phyloP scores from a whole-genome alignment of 2,888 invertebrate genomes.

The Oscheius sp. region DNA sequence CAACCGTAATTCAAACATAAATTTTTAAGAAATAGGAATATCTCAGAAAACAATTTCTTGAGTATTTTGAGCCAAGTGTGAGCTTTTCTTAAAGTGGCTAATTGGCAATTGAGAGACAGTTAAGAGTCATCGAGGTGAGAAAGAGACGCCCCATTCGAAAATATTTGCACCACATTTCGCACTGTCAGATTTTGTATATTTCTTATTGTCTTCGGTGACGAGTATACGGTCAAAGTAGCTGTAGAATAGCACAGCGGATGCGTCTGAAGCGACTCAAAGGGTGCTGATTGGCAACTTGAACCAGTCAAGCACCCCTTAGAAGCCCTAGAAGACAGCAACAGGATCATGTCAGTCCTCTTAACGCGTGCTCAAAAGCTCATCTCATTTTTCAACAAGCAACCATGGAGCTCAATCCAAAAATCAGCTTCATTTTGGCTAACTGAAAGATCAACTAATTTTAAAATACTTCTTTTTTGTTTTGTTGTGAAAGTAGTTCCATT shows the following conservation, averaged over 20 bases:
- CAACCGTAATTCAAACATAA: slow-evolving; percentile 3
- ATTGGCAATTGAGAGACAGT: slow-evolving; percentile 21
- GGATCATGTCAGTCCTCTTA: slow-evolving; percentile 23
- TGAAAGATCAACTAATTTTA: no score
- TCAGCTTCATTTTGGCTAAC: neutral
- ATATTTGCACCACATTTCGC: slow-evolving; percentile 22
- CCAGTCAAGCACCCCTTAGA: slow-evolving; percentile 30
- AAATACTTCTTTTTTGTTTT: neutral
- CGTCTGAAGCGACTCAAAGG: slow-evolving; percentile 23
- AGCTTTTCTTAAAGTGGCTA: slow-evolving; percentile 23
- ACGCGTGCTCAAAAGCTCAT: neutral
- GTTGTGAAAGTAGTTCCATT: neutral
- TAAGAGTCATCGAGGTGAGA: slow-evolving; percentile 25
- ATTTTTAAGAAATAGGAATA: neutral
- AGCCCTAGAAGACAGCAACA: slow-evolving; percentile 27
- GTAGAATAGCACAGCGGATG: slow-evolving; percentile 24
- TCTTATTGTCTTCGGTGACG: neutral
- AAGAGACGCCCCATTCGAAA: slow-evolving; percentile 28
- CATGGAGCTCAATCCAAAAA: neutral
- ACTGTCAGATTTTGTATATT: neutral
- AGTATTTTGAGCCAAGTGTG: neutral
- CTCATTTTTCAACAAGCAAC: neutral
- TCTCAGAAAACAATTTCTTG: neutral
- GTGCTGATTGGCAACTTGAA: slow-evolving; percentile 27
- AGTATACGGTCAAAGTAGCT: slow-evolving; percentile 19